Evolutionary conservation across 2,888 invertebrate genomes (phyloP), one percentile per base, ranked within the genome.

Genomic region (Drosophila colorata): DNA sequence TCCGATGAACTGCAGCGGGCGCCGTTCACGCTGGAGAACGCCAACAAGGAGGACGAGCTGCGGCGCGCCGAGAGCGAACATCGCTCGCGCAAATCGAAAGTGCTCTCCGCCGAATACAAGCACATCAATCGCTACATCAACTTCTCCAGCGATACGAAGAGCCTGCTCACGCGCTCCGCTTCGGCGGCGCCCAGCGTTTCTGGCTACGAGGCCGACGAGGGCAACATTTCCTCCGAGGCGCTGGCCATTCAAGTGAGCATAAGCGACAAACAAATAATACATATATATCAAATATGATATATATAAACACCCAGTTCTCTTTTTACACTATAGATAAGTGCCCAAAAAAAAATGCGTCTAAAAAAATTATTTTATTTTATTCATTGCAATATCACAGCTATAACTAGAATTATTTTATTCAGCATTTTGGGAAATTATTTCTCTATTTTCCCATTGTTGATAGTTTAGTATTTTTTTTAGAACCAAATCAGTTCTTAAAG

Each of bases 141-240:
- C 58, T 90, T 86, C 73, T 90, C 91, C 37, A 78, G 89, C 31
- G 91, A 91, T 61, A 80, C 89, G 2, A 91, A 91, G 74, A 91
- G 88, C 69, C 74, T 91, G 43, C 64, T 91, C 16, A 89, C 91
- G 3, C 83, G 91, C n/a, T 91, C 91, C 3, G 91, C 92, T 6
- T 82, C 86, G 11, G 80, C 87, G 37, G 82, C 88, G 28, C 89
- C 87, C 68, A 90, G 78, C 66, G 48, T 73, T 11, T 63, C 86
- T 2, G 87, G 81, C 16, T 89, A 85, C 47, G 87, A 86, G 18
- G 66, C 80, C 8, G 87, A 88, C 23, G 90, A 91, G 72, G 86
- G 89, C 46, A 90, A 90, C 69, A 87, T 92, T 38, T 91, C 92
- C 23, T 92, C 92, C 31, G 92, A 92, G 72, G 91, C 91, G 33